Evolutionary conservation across 2,113 vertebrate genomes (phyloP).

Genomic region (Noturus placidus): DNA sequence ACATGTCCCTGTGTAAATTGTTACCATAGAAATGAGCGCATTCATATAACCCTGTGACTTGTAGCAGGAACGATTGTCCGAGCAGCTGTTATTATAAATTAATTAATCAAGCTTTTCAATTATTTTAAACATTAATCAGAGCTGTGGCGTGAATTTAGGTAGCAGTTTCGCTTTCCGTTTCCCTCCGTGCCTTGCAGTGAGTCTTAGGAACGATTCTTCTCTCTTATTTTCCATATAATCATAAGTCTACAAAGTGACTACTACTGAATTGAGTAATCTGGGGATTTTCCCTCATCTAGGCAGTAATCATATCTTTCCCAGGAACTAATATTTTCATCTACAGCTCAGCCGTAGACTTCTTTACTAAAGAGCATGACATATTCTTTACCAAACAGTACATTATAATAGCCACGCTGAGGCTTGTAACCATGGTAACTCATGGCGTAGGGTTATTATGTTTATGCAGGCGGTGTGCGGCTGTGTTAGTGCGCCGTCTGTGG

Average conservation of each 20-base stretch:
- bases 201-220: neutral
- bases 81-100: neutral
- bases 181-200: neutral
- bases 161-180: neutral
- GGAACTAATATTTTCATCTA: neutral
- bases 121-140: neutral
- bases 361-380: neutral
- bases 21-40: neutral
- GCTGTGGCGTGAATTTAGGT: no score
- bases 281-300: neutral
- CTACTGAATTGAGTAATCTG: neutral
- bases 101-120: neutral
- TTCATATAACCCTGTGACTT: neutral
- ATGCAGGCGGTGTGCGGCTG: neutral
- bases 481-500: neutral
- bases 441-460: neutral
- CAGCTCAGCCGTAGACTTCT: neutral
- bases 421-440: neutral
- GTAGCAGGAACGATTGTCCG: neutral
- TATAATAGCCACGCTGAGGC: neutral
- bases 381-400: neutral
- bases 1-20: neutral
- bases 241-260: neutral
- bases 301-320: neutral
- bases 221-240: neutral